Evolutionary conservation across 1,140 invertebrate genomes (phyloP), one percentile per base, ranked within the genome.

Genomic region (Drosophila willistoni): DNA sequence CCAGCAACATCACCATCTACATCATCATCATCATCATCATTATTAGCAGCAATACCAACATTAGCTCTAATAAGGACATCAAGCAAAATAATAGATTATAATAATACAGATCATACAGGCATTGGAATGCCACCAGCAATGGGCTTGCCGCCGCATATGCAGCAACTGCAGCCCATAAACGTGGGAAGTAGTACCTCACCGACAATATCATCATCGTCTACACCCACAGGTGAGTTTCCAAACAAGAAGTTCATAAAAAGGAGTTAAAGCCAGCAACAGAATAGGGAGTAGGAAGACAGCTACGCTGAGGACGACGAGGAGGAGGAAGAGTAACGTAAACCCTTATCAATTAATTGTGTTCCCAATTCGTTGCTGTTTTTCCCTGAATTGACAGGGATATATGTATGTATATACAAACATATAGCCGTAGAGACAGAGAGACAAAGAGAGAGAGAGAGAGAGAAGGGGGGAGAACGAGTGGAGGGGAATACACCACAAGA

Each of bases 301-400:
- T 22, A 22, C 19, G 19, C 19, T 22, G 19, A 22, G 19, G 1
- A 22, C 19, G 19, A 22, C 1, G 1, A 22, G 19, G 19, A 22
- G 19, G 19, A 7, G 6, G 5, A 7, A 6, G 29, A 7, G 6
- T 29, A 29, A 29, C 17, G 17, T 17, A 47, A 47, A 47, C 44
- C 44, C 44, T 47, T 47, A 47, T 47, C 44, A 47, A 47, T 17
- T 47, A 14, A 47, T 47, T 47, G 44, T 47, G 44, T 47, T 47
- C 14, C 12, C 12, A 39, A 39, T 51, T 51, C 17, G 44, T 34
- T 7, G 22, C 44, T 7, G 12, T 34, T 60, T 76, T 86, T 86
- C 82, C 64, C 22, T 76, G 83, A 86, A 86, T 57, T 82, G 83
- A 73, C 69, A 82, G 75, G 72, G 76, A 87, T 86, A 86, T 29